Base-by-base conservation (phyloP, 2,113 vertebrate species). In the Sardina pilchardus region DNA sequence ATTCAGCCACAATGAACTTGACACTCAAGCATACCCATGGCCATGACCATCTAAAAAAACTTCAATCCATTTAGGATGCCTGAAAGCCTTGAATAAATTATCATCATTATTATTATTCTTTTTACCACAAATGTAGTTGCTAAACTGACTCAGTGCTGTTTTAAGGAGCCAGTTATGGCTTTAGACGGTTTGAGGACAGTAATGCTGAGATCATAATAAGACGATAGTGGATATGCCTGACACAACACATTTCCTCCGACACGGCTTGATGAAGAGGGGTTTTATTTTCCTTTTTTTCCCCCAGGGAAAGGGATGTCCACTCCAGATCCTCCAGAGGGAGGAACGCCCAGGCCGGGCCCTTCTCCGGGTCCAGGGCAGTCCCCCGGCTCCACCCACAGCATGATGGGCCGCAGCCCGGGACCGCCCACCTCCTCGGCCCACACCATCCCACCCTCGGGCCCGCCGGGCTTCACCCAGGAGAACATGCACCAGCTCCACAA, bases 351-450 rank as follows among this genome's bases (percentile, higher is more conserved):
- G 2, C 96, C 97, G 0, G 97, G 97, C 2, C 97, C 97, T 67
- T 96, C 96, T 81, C 97, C 97, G 0, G 97, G 97, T 0, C 97
- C 97, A 0, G 97, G 97, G 0, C 97, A 97, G 24, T 97, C 96
- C 0, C 97, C 97, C 0, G 97, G 97, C 75, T 97, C 97, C 1
- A 92, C 97, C 3, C 97, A 98, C 89, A 96, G 96, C 39, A 97
- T 98, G 96, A 97, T 98, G 97, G 97, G 97, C 9, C 97, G 97
- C 89, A 98, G 97, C 88, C 97, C 97, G 0, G 97, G 97, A 4
- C 97, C 97, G 0, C 96, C 96, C 0, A 87, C 86, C 21, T 93
- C 97, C 0, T 95, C 96, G 1, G 96, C 95, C 82, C 97, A 97
- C 88, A 80, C 94, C 4, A 93, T 96, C 75, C 93, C 96, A 0